phyloP scores from a whole-genome alignment of 2,888 invertebrate species.

The Seladonia tumulorum region DNA sequence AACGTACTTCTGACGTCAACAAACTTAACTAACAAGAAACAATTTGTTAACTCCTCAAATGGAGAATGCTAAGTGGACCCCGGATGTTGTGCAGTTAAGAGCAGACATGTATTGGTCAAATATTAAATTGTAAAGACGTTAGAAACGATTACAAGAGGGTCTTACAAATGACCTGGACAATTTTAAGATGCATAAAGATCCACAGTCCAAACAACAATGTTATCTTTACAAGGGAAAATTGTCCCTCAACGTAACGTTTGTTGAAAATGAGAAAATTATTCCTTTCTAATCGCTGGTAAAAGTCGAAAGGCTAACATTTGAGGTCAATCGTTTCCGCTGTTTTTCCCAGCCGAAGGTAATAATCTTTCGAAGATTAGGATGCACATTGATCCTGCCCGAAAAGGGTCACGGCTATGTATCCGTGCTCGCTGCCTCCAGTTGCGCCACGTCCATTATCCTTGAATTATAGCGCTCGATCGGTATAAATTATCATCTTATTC shows the following conservation, averaged over 20 bases:
- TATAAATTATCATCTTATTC: conserved; percentile 3
- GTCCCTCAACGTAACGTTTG: neutral
- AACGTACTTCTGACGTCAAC: too few relatives aligned
- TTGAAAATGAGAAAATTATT: neutral
- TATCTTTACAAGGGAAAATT: neutral
- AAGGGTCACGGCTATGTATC: neutral
- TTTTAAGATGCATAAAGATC: too few relatives aligned
- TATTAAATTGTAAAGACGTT: too few relatives aligned
- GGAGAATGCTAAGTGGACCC: too few relatives aligned
- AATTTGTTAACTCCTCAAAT: too few relatives aligned
- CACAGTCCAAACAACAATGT: too few relatives aligned
- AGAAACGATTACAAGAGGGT: too few relatives aligned
- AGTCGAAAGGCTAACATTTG: neutral
- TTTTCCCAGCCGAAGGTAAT: neutral
- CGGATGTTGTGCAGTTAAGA: too few relatives aligned
- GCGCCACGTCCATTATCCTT: neutral
- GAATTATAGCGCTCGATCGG: neutral
- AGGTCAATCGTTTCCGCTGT: neutral
- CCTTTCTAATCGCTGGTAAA: neutral
- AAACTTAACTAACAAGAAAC: too few relatives aligned
- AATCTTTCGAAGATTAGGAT: neutral
- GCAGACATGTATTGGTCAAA: too few relatives aligned
- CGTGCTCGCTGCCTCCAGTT: neutral
- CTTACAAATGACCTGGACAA: too few relatives aligned
- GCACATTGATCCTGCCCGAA: neutral